A percentile compares a stretch with the other conserved stretches of the same genome.
Evolutionary conservation across 2,888 invertebrate species (phyloP).

Genomic region (Tetranychus truncatus): DNA sequence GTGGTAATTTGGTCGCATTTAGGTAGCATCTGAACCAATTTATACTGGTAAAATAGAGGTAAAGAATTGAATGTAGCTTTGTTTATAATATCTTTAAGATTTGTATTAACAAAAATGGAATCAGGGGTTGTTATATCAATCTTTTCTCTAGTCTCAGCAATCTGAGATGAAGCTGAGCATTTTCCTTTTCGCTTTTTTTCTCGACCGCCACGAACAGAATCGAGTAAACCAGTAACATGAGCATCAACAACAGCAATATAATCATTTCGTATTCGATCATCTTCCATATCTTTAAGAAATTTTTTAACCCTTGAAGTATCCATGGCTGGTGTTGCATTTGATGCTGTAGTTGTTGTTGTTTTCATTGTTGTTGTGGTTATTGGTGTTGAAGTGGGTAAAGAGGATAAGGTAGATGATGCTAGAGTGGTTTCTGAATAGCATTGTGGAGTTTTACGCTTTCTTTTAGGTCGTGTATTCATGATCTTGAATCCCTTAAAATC

Average conservation of each 20-base stretch:
- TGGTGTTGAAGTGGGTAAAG: background rate
- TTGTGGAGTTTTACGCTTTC: no score
- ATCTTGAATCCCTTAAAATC: no score
- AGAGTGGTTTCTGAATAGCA: no score
- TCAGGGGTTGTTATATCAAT: conserved; percentile 85
- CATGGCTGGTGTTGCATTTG: background rate
- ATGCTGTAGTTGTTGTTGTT: background rate
- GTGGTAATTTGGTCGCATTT: conserved; percentile 53
- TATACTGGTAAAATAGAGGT: conserved; percentile 74
- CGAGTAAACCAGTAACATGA: conserved; percentile 18
- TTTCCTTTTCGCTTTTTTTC: conserved; percentile 13
- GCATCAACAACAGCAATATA: conserved; percentile 15
- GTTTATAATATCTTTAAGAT: conserved; percentile 58
- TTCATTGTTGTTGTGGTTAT: background rate
- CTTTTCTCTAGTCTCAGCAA: conserved; percentile 14
- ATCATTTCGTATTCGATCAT: conserved; percentile 10
- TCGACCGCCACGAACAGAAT: conserved; percentile 14
- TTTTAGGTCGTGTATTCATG: no score
- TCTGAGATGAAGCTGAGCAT: conserved; percentile 7
- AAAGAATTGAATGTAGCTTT: conserved; percentile 75
- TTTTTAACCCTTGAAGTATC: background rate
- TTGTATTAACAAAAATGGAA: conserved; percentile 79
- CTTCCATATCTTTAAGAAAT: conserved; percentile 13
- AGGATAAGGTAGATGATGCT: no score
- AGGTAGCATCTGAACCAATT: conserved; percentile 73